Conservation (phyloP, 2,113 vertebrate genomes). For the Actenoides lindsayi region DNA sequence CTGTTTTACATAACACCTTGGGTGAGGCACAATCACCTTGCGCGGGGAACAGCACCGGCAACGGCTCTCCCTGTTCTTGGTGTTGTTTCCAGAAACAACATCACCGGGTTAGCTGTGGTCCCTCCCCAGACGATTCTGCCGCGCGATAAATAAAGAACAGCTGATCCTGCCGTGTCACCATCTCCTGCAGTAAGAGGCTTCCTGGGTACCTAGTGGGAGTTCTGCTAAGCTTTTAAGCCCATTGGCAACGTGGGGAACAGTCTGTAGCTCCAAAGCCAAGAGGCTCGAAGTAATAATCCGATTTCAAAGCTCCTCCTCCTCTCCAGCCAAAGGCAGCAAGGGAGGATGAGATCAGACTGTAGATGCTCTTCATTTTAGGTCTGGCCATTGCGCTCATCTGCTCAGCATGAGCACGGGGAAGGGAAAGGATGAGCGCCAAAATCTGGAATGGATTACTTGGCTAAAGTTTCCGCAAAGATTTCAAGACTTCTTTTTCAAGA, state of each 20-base stretch:
- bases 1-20: background rate
- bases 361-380: slow-evolving; percentile 63
- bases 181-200: slow-evolving; percentile 69
- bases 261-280: slow-evolving; percentile 70
- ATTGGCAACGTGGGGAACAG: slow-evolving; percentile 71
- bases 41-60: background rate
- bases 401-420: slow-evolving; percentile 16
- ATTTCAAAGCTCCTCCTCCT: slow-evolving; percentile 68
- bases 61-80: background rate
- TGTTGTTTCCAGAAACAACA: slow-evolving; percentile 42
- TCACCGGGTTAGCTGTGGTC: background rate
- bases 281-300: slow-evolving; percentile 71
- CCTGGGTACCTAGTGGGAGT: slow-evolving; percentile 71
- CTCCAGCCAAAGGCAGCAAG: slow-evolving; percentile 60
- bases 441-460: slow-evolving; percentile 54
- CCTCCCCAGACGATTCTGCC: slow-evolving; percentile 20
- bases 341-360: slow-evolving; percentile 70
- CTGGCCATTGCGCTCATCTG: slow-evolving; percentile 55
- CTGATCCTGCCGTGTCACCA: slow-evolving; percentile 68
- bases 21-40: background rate
- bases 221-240: slow-evolving; percentile 74
- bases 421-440: slow-evolving; percentile 40
- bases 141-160: slow-evolving; percentile 67
- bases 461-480: slow-evolving; percentile 21
- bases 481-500: background rate